Percentiles rank a stretch among this genome's conserved stretches.
Conservation (phyloP, 2,888 invertebrate genomes). For the Dolomedes plantarius region DNA sequence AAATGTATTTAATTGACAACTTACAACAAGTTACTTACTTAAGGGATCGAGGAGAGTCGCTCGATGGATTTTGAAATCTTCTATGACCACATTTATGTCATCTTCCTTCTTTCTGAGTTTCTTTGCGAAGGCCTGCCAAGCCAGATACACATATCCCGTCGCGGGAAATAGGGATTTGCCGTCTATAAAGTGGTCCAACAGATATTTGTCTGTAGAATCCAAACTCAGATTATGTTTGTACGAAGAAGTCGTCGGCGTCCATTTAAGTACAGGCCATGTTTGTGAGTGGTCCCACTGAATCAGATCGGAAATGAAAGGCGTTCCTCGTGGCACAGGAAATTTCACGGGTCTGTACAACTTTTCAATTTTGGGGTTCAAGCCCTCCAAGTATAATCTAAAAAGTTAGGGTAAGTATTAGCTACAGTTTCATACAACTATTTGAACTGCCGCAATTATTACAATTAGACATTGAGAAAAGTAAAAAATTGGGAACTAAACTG, state of each 20-base stretch:
- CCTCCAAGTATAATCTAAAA: conserved; percentile 52
- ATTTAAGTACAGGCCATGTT: conserved; percentile 90
- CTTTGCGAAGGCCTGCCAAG: conserved; percentile 85
- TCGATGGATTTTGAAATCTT: conserved; percentile 92
- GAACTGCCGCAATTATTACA: no score
- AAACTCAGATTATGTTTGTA: conserved; percentile 81
- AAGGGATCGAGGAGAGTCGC: conserved; percentile 94
- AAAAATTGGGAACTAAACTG: no score
- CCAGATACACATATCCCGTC: conserved; percentile 80
- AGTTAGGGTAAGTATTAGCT: no score
- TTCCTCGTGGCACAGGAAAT: conserved; percentile 92
- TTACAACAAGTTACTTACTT: no score
- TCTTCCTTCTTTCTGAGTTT: conserved; percentile 77
- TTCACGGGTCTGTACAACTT: conserved; percentile 77
- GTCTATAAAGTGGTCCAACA: conserved; percentile 83
- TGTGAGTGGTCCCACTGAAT: conserved; percentile 94
- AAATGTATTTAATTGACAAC: no score
- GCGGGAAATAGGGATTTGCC: conserved; percentile 79
- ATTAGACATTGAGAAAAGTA: no score
- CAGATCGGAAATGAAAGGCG: conserved; percentile 90
- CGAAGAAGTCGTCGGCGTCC: conserved; percentile 85
- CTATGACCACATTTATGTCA: conserved; percentile 89
- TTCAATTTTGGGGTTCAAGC: conserved; percentile 72
- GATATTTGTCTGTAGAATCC: conserved; percentile 78
- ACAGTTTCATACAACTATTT: no score